Conservation (phyloP, 2,113 vertebrate species). For the Rhizomys pruinosus region DNA sequence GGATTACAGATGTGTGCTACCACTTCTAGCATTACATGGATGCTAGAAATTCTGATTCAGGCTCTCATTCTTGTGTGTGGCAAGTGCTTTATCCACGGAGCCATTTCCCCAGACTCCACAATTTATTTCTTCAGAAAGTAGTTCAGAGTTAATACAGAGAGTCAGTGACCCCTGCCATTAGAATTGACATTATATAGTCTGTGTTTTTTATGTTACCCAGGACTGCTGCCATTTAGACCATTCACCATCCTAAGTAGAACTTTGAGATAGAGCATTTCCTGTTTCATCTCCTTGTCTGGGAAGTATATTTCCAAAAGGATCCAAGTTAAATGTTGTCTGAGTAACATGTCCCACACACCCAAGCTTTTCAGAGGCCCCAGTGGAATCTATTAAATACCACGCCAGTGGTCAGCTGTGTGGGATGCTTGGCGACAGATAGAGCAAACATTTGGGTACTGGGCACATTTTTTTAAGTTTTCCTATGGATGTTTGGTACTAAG, state of each 20-base stretch:
- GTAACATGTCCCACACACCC: background rate
- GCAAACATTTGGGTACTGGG: slow-evolving; percentile 72
- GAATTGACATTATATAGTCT: background rate
- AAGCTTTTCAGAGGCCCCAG: slow-evolving; percentile 16
- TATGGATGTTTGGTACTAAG: slow-evolving; percentile 61
- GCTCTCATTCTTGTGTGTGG: background rate
- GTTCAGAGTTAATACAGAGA: slow-evolving; percentile 1
- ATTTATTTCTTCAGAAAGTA: background rate
- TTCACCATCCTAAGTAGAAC: background rate
- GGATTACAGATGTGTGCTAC: background rate
- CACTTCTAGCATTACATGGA: background rate
- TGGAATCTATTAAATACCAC: background rate
- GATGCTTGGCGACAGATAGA: slow-evolving; percentile 63
- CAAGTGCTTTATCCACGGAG: background rate
- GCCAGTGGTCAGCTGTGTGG: slow-evolving; percentile 31
- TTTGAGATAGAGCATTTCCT: background rate
- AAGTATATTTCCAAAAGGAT: slow-evolving; percentile 35
- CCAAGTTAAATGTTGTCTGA: background rate
- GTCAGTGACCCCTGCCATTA: background rate
- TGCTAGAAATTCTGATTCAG: background rate
- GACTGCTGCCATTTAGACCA: background rate
- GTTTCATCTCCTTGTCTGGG: slow-evolving; percentile 40
- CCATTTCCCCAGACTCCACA: background rate
- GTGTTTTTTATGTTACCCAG: background rate
- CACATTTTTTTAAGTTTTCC: slow-evolving; percentile 52